Evolutionary conservation across 2,888 invertebrate genomes (phyloP).

Genomic region (Buathra laborator): DNA sequence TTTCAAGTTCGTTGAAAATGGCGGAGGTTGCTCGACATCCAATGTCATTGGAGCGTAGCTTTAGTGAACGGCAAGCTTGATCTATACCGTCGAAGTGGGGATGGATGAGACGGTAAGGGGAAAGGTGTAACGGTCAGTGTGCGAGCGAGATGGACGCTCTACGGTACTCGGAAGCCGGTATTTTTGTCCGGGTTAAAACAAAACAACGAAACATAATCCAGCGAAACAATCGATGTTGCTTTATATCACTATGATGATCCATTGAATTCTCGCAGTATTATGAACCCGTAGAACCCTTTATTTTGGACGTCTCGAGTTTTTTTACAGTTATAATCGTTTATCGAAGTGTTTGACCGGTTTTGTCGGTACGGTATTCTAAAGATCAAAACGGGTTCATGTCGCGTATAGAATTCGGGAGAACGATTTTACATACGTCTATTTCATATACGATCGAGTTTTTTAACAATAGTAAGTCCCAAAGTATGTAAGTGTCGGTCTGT

Average conservation of each 20-base stretch:
- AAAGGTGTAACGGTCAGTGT: not conserved
- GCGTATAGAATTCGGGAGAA: no score
- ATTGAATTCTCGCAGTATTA: not conserved
- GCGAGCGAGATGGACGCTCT: not conserved
- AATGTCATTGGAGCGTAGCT: not conserved
- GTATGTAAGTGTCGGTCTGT: not conserved
- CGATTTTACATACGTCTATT: not conserved
- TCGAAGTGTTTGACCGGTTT: no score
- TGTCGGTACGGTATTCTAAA: no score
- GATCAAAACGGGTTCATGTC: no score
- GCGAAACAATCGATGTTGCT: not conserved
- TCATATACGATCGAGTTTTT: not conserved
- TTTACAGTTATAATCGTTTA: no score
- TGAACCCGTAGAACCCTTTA: not conserved
- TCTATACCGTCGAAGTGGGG: not conserved
- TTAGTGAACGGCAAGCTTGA: not conserved
- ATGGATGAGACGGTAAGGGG: not conserved
- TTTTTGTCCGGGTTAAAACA: not conserved
- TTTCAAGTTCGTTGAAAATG: not conserved
- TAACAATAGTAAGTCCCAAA: not conserved
- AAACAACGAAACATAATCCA: not conserved
- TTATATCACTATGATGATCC: not conserved
- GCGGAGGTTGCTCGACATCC: not conserved
- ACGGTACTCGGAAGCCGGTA: not conserved
- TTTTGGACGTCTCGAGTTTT: no score